Percentiles rank a stretch among this genome's conserved stretches.
These are phyloP conservation scores for Orius insidiosus DNA, from an alignment of 1,140 invertebrate genomes.

Conservation along the genomic window DNA sequence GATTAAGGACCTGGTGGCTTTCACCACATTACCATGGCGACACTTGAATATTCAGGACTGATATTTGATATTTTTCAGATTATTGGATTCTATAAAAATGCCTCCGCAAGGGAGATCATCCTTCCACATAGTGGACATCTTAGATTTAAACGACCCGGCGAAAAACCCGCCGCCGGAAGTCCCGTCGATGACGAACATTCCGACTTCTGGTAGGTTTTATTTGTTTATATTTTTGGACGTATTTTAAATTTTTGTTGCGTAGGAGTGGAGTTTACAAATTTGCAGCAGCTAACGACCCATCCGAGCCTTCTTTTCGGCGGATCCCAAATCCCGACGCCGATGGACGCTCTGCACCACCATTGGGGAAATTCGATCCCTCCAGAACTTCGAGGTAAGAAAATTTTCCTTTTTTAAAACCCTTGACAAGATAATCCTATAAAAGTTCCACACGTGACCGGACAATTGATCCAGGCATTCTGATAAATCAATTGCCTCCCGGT, in stretches of 20 bases:
- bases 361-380: slow-evolving; percentile 20
- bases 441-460: neutral
- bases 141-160: slow-evolving; percentile 37
- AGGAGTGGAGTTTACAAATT: slow-evolving; percentile 16
- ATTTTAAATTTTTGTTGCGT: slow-evolving; percentile 8
- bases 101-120: slow-evolving; percentile 39
- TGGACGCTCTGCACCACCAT: slow-evolving; percentile 20
- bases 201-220: neutral
- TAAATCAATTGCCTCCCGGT: too few relatives aligned
- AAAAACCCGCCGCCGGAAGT: slow-evolving; percentile 4
- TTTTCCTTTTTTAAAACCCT: neutral
- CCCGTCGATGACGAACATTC: neutral
- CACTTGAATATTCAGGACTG: too few relatives aligned
- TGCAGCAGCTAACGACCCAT: slow-evolving; percentile 11
- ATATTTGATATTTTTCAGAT: slow-evolving; percentile 31
- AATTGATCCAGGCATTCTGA: neutral
- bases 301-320: slow-evolving; percentile 16
- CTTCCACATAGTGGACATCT: slow-evolving; percentile 58
- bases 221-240: neutral
- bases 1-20: too few relatives aligned
- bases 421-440: too few relatives aligned
- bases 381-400: slow-evolving; percentile 21
- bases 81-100: slow-evolving; percentile 48
- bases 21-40: too few relatives aligned
- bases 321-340: slow-evolving; percentile 14